Base-by-base conservation (phyloP, 1,140 invertebrate species). In the Sesamia nonagrioides region DNA sequence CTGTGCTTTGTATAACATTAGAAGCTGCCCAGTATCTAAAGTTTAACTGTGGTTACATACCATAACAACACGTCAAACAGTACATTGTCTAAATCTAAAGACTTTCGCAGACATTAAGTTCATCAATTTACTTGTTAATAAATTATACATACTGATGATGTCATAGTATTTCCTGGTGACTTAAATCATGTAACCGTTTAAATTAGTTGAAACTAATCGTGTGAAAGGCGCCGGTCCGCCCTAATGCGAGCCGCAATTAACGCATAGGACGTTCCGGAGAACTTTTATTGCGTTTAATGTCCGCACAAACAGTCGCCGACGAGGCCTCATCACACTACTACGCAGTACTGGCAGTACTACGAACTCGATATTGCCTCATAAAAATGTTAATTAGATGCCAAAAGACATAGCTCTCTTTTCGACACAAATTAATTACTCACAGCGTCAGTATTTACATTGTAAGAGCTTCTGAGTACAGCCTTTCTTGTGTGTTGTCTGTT, bases 251-350 rank as follows among this genome's bases (percentile, higher is more conserved):
- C 76, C 69, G 87, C 86, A 89, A 91, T 91, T 91, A 88, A 27
- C 27, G 88, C 85, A 60, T 81, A 81, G 79, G 83, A 83, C 79
- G 76, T 80, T 76, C 86, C 87, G 84, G 84, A 87, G 85, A 82
- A 86, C 82, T 85, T 87, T 89, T 82, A 89, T 88, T 89, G 81
- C 78, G 61, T 82, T 82, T 88, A 88, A 89, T 87, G 82, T 78
- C 79, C 73, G 48, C 21, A 73, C 77, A 81, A 83, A 81, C 78
- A 66, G 78, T 80, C 66, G 71, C 71, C 60, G 56, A 13, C 48
- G 58, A 21, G n/a, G 50, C 45, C 71, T 77, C 77, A 52, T 82
- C 79, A 81, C 79, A 74, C 66, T 72, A 58, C 50, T 27, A 27
- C 27, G 27, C 27, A 27, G 27, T 27, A 27, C 27, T 27, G 3